These are phyloP conservation scores for Neuroscelio doddi DNA, from an alignment of 2,888 invertebrate genomes.

Conservation along the genomic window DNA sequence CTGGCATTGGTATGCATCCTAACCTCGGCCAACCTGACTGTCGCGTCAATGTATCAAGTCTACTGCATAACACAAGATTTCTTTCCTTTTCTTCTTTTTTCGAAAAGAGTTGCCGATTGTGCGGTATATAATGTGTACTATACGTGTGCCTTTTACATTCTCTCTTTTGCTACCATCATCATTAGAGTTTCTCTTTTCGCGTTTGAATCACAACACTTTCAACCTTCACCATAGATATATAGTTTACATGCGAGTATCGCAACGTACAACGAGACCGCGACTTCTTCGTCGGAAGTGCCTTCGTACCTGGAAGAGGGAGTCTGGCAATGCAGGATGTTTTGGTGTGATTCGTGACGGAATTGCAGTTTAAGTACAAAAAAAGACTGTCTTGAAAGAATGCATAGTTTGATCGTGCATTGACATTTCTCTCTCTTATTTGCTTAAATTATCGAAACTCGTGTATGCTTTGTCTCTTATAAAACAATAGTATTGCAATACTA, in stretches of 20 bases:
- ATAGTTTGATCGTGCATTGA: conserved; percentile 15
- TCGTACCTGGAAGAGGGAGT: conserved; percentile 5
- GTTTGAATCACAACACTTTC: conserved; percentile 3
- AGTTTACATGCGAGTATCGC: conserved; percentile 2
- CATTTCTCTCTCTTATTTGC: conserved; percentile 20
- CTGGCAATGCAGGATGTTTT: conserved; percentile 11
- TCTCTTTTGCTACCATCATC: background rate
- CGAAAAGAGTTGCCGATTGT: conserved; percentile 8
- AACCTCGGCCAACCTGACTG: conserved; percentile 2
- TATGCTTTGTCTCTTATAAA: background rate
- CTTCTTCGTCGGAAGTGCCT: conserved; percentile 8
- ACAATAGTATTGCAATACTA: too few species aligned
- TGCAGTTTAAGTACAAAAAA: background rate
- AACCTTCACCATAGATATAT: background rate
- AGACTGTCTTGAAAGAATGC: conserved; percentile 7
- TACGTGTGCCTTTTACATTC: background rate
- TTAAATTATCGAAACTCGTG: conserved; percentile 9
- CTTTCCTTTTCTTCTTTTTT: conserved; percentile 2
- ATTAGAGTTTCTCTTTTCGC: background rate
- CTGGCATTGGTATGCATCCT: conserved; percentile 9
- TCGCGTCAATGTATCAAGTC: conserved; percentile 4
- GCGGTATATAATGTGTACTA: background rate
- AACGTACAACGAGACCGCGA: conserved; percentile 1
- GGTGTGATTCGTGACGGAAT: conserved; percentile 16
- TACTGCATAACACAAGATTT: conserved; percentile 1